phyloP scores from a whole-genome alignment of 2,797 vertebrate species.

The Nyctalus aviator region DNA sequence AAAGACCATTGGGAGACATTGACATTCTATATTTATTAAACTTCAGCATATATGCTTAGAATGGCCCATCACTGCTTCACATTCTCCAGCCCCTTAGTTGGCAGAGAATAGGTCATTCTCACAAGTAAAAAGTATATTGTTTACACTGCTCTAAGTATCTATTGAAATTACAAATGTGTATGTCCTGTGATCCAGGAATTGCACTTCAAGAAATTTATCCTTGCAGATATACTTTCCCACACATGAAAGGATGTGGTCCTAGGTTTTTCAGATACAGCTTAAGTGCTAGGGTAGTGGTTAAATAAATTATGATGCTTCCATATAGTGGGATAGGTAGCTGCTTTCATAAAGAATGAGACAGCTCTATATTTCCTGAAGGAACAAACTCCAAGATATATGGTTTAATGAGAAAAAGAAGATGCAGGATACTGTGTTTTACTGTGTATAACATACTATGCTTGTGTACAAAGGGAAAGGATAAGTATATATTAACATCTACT shows the following conservation, averaged over 20 bases:
- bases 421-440: background rate
- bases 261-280: slow-evolving; percentile 25
- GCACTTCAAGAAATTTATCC: background rate
- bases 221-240: background rate
- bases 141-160: slow-evolving; percentile 12
- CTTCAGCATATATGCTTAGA: background rate
- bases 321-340: background rate
- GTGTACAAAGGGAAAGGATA: background rate
- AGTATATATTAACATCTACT: background rate
- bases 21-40: background rate
- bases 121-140: background rate
- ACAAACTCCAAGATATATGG: background rate
- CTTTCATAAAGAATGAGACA: background rate
- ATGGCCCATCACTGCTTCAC: background rate
- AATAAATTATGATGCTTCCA: background rate
- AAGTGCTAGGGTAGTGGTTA: background rate
- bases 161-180: slow-evolving; percentile 24
- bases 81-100: background rate
- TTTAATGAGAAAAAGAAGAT: slow-evolving; percentile 22
- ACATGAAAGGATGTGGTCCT: slow-evolving; percentile 3
- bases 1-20: background rate
- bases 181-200: slow-evolving; percentile 8
- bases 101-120: background rate
- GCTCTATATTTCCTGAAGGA: background rate
- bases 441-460: background rate